phyloP scores from a whole-genome alignment of 2,797 vertebrate genomes.

The Potorous gilbertii region DNA sequence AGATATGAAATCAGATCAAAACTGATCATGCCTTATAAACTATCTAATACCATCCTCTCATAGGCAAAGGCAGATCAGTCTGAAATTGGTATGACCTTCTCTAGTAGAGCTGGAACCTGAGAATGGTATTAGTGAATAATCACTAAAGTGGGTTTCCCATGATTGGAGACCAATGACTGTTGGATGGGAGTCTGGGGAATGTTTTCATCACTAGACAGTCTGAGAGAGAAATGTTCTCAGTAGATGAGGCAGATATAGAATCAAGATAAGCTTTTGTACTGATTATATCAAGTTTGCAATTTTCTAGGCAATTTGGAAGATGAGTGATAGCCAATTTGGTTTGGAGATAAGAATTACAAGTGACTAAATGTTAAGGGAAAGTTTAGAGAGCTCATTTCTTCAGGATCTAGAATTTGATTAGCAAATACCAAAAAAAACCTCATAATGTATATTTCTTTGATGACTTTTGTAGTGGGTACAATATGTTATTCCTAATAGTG shows the following conservation, averaged over 20 bases:
- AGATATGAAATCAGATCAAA: not conserved
- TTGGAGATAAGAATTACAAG: constrained; percentile 21
- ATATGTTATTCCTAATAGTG: constrained; percentile 16
- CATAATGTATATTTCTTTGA: constrained; percentile 1
- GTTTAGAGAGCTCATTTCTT: constrained; percentile 21
- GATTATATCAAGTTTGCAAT: not conserved
- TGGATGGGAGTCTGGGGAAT: not conserved
- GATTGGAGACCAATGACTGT: constrained; percentile 18
- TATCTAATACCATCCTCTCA: not conserved
- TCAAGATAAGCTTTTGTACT: constrained; percentile 15
- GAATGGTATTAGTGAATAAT: not conserved
- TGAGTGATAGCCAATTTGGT: constrained; percentile 14
- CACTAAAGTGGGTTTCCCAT: constrained; percentile 16
- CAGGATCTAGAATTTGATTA: constrained; percentile 21
- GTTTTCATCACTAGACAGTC: not conserved
- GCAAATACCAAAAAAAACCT: not conserved
- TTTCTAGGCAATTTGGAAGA: not conserved
- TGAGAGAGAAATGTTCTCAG: not conserved
- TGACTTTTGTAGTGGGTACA: not conserved
- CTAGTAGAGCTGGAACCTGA: not conserved
- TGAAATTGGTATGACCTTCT: not conserved
- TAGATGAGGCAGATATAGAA: constrained; percentile 22
- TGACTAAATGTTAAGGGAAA: not conserved
- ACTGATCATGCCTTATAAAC: not conserved
- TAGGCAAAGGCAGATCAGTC: not conserved